Base-by-base conservation (phyloP, 1,140 invertebrate species). In the Anthonomus grandis region DNA sequence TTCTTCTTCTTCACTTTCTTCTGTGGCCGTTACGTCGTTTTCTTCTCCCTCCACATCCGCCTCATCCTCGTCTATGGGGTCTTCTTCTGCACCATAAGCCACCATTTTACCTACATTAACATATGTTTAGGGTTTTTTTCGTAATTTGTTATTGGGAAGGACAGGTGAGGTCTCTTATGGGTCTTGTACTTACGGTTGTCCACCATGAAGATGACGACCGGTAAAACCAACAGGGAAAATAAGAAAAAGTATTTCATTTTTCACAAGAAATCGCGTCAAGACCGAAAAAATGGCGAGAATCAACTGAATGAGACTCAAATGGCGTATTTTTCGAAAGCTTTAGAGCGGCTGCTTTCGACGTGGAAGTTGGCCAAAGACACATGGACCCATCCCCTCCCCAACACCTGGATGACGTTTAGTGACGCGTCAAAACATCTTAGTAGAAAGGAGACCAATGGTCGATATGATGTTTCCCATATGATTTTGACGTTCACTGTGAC, bases 51-150 rank as follows among this genome's bases (percentile, higher is more conserved):
- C 82, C 57, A 85, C 83, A 70, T 89, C 87, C 34, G 78, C 81
- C 67, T 88, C 86, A 64, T 90, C 87, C 73, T 90, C 89, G 71
- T 89, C 86, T 31, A 80, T 79, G 53, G 88, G 84, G 74, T 90
- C 86, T 68, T 87, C 87, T 70, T 89, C 82, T 57, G 83, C 87
- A n/a, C n/a, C n/a, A 70, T 77, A 77, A 24, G 79, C 86, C 46
- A 82, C 64, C 47, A 82, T 75, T 70, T 79, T 78, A 65, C 76
- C 75, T 23, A 78, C 17, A 38, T 39, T 23, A 51, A 5, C 5
- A 36, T 18, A 21, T 15, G 6, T 18, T 10, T 36, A 21, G 10
- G 18, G n/a, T 37, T 17, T 19, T 25, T 8, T 10, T n/a, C 12
- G 9, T n/a, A 19, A 21, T 5, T 15, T 15, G 10, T n/a, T 3